Evolutionary conservation across 2,113 vertebrate species (phyloP).

Genomic region (Mormyrus iriodes): DNA sequence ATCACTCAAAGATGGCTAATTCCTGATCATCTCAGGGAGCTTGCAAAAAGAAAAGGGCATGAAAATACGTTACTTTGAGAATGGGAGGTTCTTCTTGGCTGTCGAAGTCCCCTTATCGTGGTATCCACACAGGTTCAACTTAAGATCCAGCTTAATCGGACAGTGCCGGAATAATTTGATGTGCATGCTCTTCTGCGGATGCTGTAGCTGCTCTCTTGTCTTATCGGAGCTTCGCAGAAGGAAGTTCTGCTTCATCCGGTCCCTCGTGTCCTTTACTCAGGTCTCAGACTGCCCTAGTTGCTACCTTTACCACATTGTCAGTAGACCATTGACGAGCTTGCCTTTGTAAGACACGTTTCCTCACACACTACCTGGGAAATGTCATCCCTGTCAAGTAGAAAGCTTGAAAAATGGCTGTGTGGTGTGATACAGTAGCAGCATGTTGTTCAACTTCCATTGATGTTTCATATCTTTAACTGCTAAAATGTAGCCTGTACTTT

Average conservation of each 20-base stretch:
- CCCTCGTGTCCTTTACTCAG: background rate
- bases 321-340: background rate
- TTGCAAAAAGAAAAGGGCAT: background rate
- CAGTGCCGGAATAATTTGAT: background rate
- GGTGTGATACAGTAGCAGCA: background rate
- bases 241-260: background rate
- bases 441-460: background rate
- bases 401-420: background rate
- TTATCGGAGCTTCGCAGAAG: background rate
- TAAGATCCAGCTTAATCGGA: background rate
- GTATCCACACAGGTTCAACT: background rate
- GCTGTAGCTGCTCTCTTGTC: background rate
- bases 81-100: background rate
- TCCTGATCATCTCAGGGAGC: background rate
- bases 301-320: background rate
- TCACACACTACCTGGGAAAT: background rate
- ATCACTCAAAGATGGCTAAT: background rate
- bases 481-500: background rate
- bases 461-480: background rate
- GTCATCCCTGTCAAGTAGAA: background rate
- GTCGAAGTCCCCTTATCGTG: background rate
- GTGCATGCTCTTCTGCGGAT: background rate
- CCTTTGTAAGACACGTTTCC: background rate
- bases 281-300: background rate
- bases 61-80: background rate